Evolutionary conservation across 2,113 vertebrate genomes (phyloP), one percentile per base, ranked within the genome.

Genomic region (Trinectes maculatus): DNA sequence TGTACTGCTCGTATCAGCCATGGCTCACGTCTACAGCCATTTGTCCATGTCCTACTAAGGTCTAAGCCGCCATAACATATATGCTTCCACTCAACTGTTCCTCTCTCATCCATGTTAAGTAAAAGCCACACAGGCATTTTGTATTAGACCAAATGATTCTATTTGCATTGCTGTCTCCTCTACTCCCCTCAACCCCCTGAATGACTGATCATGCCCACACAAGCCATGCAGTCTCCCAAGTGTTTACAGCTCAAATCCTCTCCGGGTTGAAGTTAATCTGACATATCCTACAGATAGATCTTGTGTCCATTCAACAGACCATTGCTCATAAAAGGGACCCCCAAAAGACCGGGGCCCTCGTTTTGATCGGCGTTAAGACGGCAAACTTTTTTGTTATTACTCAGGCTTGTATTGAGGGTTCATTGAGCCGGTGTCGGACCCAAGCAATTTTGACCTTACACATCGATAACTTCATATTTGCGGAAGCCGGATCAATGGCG

Each of bases 251-350:
- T 64, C 62, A 85, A 89, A 89, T 89, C 89, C 85, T 82, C 82
- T 71, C 79, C 57, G 58, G 83, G 57, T 83, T 89, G 87, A 85
- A 89, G 89, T 89, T 91, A 90, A 91, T 89, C 87, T 89, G 90
- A 90, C 89, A 89, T 77, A 88, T 89, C 86, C 86, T 73, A 74
- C 84, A 79, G 72, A 79, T 76, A 74, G 74, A 79, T 85, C 86
- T 79, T 51, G 67, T 87, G 82, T 85, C 87, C 82, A 74, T 76
- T 86, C 89, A 85, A 84, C 81, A 85, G 80, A 89, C 80, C 87
- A 82, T 74, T 47, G 81, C 85, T 90, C 85, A 78, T 88, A 81
- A 89, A 78, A 67, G 67, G 46, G 58, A 19, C 33, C 80, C 87
- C 84, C 87, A 47, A 36, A 83, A 80, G 82, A 71, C 75, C 24